Evolutionary conservation across 1,140 invertebrate genomes (phyloP), one percentile per base, ranked within the genome.

Genomic region (Micrasema minimum): DNA sequence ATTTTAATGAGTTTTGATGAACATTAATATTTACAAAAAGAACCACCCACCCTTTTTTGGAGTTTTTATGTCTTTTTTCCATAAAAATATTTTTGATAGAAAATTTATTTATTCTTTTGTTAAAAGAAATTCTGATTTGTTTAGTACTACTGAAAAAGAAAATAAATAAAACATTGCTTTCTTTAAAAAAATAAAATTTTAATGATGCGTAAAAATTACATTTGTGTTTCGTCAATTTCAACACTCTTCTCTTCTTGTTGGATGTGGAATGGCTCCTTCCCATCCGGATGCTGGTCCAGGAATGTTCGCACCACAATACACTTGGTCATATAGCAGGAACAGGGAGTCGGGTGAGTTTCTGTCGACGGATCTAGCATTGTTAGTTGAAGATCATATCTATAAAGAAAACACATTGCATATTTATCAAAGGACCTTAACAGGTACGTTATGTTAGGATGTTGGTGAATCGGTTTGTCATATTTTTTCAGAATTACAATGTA

Each of bases 311-410:
- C 88, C 12, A 95, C 82, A 76, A 92, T 90, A 79, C 93, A 95
- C 79, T 90, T 93, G 0, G 91, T 92, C 83, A 90, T 86, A 75
- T 90, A 82, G 82, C 93, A 95, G 12, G 82, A 69, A 78, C 93
- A 96, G 12, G 92, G 93, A 22, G 91, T 78, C 0, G 93, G 91
- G 80, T 96, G 93, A 31, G 90, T 87, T 45, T 90, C 84, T 37
- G 85, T 82, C 59, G 88, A 84, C 10, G 91, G 86, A 80, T 95
- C 92, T 38, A 93, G 78, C 78, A 92, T 81, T 48, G 86, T 87
- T 6, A 94, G 78, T 77, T 90, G 84, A 46, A 96, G 84, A 76
- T 89, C 88, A 77, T 93, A 94, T 65, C 87, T 86, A 65, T 31
- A 31, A 31, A 7, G 26, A 7, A 31, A 31, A 31, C 7, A 31